Base-by-base conservation (phyloP, 2,113 vertebrate genomes). In the Syrmaticus mikado region DNA sequence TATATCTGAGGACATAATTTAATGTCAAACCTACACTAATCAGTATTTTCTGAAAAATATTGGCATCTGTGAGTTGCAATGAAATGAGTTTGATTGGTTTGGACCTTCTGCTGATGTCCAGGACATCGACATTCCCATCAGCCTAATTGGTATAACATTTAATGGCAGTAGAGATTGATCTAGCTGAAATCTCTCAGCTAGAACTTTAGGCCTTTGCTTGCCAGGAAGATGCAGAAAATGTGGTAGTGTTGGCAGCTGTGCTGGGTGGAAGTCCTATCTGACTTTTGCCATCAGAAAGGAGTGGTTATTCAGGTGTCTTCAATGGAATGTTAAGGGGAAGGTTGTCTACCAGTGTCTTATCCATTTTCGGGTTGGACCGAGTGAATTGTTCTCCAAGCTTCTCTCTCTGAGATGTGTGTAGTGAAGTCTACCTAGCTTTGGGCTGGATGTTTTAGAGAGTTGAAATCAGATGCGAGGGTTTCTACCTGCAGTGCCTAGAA, bases 61-160 rank as follows among this genome's bases (percentile, higher is more conserved):
- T 91, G 87, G 28, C 80, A 72, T 90, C 76, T 84, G 28, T 89
- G 91, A 68, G 32, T 78, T 93, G 90, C 91, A 86, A 0, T 84
- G 73, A 88, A 68, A 84, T 75, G 72, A 81, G 55, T 94, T 91
- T 95, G 85, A 90, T 73, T 91, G 82, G 22, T 61, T 93, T 81
- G 46, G 82, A 60, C 46, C 72, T 78, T 83, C 74, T 81, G 32
- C 87, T 91, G 76, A 67, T 95, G 73, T 57, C 66, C 68, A 68
- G 79, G 72, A 67, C 10, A 14, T 57, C 0, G 3, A 46, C 2
- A 5, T 82, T 75, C 12, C 71, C 87, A 88, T 81, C 75, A 80
- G 46, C 21, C 24, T 85, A 91, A 93, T 94, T 91, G 90, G 48
- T 18, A 7, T 13, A 84, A 71, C 52, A 38, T 86, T 75, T 91